A percentile compares a stretch with the other conserved stretches of the same genome.
Evolutionary conservation across 2,797 vertebrate species (phyloP).

Genomic region (Brotogeris chrysoptera): DNA sequence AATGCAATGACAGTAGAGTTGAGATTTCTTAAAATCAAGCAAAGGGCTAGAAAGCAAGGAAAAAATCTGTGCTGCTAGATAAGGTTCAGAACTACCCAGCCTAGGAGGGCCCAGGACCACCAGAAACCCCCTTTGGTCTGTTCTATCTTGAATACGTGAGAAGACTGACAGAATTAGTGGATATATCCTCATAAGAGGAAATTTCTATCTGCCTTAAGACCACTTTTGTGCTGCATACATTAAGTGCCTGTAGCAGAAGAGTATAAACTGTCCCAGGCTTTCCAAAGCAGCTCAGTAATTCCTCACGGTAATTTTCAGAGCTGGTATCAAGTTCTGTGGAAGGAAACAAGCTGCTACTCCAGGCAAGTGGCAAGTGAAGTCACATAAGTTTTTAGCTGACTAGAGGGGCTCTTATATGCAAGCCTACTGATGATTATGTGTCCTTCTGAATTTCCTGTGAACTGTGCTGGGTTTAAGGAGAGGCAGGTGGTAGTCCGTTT

Average conservation of each 20-base stretch:
- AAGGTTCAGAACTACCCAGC: background rate
- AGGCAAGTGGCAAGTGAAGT: background rate
- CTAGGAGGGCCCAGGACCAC: accelerated
- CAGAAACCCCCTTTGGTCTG: background rate
- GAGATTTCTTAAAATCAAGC: background rate
- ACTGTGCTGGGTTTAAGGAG: background rate
- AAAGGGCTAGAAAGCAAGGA: background rate
- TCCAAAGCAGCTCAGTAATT: background rate
- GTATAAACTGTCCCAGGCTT: background rate
- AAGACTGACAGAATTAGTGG: background rate
- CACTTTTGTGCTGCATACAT: background rate
- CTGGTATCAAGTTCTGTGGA: background rate
- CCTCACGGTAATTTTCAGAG: background rate
- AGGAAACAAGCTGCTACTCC: background rate
- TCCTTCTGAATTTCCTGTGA: background rate
- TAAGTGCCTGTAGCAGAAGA: background rate
- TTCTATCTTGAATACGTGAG: background rate
- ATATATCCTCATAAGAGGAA: background rate
- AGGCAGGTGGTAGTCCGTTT: background rate
- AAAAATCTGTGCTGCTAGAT: background rate
- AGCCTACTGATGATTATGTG: background rate
- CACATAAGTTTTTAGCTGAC: background rate
- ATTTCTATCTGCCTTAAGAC: background rate
- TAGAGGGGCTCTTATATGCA: background rate
- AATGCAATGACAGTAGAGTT: background rate